These are phyloP conservation scores for Esox lucius DNA, from an alignment of 2,797 vertebrate species.

Conservation along the genomic window DNA sequence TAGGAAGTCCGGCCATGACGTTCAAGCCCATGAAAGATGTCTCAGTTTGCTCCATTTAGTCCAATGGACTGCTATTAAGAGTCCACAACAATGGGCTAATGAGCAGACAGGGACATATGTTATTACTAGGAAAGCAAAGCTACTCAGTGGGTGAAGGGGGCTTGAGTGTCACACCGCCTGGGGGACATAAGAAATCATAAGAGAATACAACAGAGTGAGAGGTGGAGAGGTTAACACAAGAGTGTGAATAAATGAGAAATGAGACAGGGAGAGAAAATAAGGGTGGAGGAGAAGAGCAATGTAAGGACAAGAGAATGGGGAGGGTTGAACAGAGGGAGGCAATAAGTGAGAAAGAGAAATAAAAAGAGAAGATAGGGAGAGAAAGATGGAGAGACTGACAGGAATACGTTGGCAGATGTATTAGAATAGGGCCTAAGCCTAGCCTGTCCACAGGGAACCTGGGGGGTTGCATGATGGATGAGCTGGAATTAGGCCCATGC, in stretches of 20 bases:
- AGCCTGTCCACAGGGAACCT: neutral
- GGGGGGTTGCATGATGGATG: conserved; percentile 3
- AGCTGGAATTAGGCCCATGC: neutral
- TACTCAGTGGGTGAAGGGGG: neutral
- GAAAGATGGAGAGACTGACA: neutral
- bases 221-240: too few species aligned
- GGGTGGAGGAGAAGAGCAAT: too few species aligned
- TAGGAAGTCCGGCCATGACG: neutral
- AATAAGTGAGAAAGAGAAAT: neutral
- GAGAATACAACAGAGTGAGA: neutral
- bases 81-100: neutral
- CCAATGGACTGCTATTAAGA: neutral
- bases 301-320: too few species aligned
- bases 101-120: neutral
- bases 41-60: neutral
- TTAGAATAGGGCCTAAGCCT: too few species aligned
- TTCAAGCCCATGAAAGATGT: neutral
- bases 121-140: neutral
- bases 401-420: neutral
- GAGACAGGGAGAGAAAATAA: too few species aligned
- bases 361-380: neutral
- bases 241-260: too few species aligned
- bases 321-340: neutral
- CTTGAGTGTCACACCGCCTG: neutral
- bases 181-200: neutral